Evolutionary conservation across 2,113 vertebrate species (phyloP), one percentile per base, ranked within the genome.

Genomic region (Neofelis nebulosa): DNA sequence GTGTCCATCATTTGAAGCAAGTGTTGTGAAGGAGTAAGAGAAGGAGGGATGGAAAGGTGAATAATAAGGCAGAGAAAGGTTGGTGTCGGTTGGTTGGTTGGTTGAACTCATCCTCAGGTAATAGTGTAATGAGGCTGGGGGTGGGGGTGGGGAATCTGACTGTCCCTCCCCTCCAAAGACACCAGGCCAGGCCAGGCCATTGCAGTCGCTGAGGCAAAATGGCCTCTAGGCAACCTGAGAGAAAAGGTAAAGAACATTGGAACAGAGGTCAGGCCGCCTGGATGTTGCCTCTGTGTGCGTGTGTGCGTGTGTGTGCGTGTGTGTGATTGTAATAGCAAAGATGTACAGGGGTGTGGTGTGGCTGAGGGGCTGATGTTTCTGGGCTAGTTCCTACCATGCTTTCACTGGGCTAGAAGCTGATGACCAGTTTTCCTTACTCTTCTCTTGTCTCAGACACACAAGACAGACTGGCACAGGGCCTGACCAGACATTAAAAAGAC

Each of bases 151-250:
- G 7, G 29, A 9, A 16, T 55, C 5, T 55, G 38, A 41, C 41
- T 13, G 7, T 12, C 12, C 38, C 36, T 25, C 45, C 14, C 41
- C 31, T 2, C 1, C 45, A 11, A 19, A 52, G 38, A 84, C 36
- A 29, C 7, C 3, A 21, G n/a, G 25, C 5, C 3, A 21, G n/a
- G 25, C 5, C 33, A 14, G n/a, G n/a, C 15, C 31, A 18, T 1
- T 74, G 68, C 23, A 31, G 41, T 12, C 45, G 38, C 41, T 52
- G 41, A 41, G 41, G 57, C 25, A 89, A 68, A 84, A 63, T 4
- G 55, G 41, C 3, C 66, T 63, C 21, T 69, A 66, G 15, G 13
- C 48, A 50, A 36, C 82, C 52, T 73, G 45, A 25, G 61, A 80
- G 71, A 74, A 84, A 84, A 45, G 8, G 9, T 33, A 11, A 38